Percentiles rank a stretch among this genome's conserved stretches.
Evolutionary conservation across 1,140 invertebrate species (phyloP).

Genomic region (Drosophila takahashii): DNA sequence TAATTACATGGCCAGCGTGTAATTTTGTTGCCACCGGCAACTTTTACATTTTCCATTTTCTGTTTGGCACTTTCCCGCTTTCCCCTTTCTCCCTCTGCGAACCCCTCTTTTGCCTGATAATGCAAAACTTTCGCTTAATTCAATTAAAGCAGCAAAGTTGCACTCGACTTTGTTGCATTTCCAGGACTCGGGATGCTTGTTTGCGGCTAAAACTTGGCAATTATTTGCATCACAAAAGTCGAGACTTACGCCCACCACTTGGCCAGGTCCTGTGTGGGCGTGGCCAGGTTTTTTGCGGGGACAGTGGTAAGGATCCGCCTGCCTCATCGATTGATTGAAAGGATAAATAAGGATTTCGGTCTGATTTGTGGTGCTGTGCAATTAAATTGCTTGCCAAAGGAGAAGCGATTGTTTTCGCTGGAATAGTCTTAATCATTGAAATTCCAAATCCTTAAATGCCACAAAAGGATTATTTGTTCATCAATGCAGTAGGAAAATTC

Average conservation of each 20-base stretch:
- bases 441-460: not conserved
- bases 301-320: conserved; percentile 3
- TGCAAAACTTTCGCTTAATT: conserved; percentile 65
- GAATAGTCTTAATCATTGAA: conserved; percentile 1
- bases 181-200: conserved; percentile 14
- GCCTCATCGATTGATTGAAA: conserved; percentile 17
- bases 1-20: conserved; percentile 61
- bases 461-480: not conserved
- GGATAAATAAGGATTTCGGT: conserved; percentile 2
- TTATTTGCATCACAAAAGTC: conserved; percentile 40
- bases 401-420: not conserved
- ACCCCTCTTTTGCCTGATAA: conserved; percentile 32
- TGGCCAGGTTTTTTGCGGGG: conserved; percentile 2
- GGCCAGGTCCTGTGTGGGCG: conserved; percentile 8
- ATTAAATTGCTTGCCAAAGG: not conserved
- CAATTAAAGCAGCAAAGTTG: conserved; percentile 62
- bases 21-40: conserved; percentile 44
- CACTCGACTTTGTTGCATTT: conserved; percentile 37
- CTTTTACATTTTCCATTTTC: conserved; percentile 16
- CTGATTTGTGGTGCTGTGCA: not conserved
- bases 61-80: conserved; percentile 27
- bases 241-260: conserved; percentile 7
- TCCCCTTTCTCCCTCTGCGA: not conserved
- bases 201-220: conserved; percentile 53
- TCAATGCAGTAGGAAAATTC: not conserved